Evolutionary conservation across 2,888 invertebrate species (phyloP).

Genomic region (Nysson spinosus): DNA sequence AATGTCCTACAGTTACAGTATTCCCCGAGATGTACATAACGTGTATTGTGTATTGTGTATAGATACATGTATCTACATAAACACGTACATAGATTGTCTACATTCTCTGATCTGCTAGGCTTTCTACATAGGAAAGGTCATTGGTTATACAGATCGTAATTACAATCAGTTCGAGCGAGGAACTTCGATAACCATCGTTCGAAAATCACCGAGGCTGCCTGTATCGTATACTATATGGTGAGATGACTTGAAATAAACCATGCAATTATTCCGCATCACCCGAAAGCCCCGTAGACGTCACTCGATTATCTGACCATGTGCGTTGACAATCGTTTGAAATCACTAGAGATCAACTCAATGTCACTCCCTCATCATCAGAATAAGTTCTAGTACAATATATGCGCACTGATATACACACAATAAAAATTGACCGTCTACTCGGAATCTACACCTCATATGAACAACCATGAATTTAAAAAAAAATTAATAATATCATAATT

Average conservation of each 20-base stretch:
- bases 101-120: conserved; percentile 3
- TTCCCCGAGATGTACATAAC: conserved; percentile 10
- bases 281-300: conserved; percentile 40
- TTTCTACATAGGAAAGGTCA: conserved; percentile 25
- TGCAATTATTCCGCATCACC: conserved; percentile 40
- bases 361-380: conserved; percentile 36
- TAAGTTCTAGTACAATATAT: conserved; percentile 23
- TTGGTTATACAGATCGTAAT: conserved; percentile 26
- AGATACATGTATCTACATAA: background rate
- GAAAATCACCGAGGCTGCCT: conserved; percentile 24
- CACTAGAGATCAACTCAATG: conserved; percentile 43
- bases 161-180: conserved; percentile 36
- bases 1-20: conserved; percentile 35
- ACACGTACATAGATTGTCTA: background rate
- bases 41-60: background rate
- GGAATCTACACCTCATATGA: background rate
- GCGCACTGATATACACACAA: background rate
- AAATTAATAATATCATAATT: background rate
- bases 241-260: conserved; percentile 40
- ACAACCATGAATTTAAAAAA: background rate
- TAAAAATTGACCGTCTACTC: conserved; percentile 2
- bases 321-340: conserved; percentile 47
- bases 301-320: conserved; percentile 29
- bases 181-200: conserved; percentile 38
- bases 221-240: conserved; percentile 7